phyloP scores from a whole-genome alignment of 2,888 invertebrate genomes.

The Stenichneumon culpator region DNA sequence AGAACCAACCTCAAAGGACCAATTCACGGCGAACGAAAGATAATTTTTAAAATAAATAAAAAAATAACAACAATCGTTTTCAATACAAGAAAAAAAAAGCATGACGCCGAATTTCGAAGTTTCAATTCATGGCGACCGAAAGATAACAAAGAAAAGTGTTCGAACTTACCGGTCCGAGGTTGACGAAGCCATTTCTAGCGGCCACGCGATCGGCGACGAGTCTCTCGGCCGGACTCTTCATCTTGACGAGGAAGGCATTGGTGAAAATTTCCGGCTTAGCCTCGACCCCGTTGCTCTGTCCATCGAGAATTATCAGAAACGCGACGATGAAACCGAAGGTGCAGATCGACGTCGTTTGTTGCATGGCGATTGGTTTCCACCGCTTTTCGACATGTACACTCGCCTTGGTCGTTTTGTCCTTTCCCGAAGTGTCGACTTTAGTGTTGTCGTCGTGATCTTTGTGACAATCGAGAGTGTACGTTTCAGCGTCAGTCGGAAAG shows the following conservation, averaged over 20 bases:
- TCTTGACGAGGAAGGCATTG: constrained; percentile 97
- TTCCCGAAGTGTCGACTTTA: background rate
- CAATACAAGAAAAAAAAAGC: background rate
- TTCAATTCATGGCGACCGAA: too few relatives aligned
- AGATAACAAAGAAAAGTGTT: background rate
- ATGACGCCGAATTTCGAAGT: too few relatives aligned
- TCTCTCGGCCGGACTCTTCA: constrained; percentile 92
- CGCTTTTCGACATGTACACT: constrained; percentile 47
- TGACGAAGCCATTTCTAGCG: constrained; percentile 96
- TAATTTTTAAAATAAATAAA: background rate
- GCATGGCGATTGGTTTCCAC: constrained; percentile 38
- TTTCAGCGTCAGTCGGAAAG: constrained; percentile 3
- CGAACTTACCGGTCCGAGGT: constrained; percentile 95
- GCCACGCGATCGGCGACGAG: constrained; percentile 94
- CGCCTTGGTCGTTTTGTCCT: background rate
- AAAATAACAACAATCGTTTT: too few relatives aligned
- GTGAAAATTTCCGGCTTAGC: constrained; percentile 92
- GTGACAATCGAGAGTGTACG: constrained; percentile 24
- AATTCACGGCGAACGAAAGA: background rate
- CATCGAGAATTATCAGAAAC: constrained; percentile 64
- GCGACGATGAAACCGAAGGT: constrained; percentile 56
- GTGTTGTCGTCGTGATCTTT: background rate
- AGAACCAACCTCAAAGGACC: too few relatives aligned
- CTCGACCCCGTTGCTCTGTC: constrained; percentile 58
- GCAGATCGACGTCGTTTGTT: constrained; percentile 36